phyloP scores from a whole-genome alignment of 2,797 vertebrate species.

The Spatula clypeata region DNA sequence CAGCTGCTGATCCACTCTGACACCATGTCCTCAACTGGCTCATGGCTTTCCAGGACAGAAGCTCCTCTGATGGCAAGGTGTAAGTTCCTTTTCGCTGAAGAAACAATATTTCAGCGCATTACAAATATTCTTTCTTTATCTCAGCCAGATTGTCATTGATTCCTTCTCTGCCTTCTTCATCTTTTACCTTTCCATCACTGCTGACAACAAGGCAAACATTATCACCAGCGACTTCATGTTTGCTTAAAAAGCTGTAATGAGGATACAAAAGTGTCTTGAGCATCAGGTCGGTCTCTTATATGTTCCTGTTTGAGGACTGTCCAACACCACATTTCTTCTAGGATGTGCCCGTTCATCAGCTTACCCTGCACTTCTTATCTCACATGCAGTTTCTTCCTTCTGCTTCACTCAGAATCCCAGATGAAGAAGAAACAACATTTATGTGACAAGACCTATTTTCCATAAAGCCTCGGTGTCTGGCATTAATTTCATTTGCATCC shows the following conservation, averaged over 20 bases:
- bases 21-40: not conserved
- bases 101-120: not conserved
- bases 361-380: not conserved
- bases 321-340: not conserved
- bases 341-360: not conserved
- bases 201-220: not conserved
- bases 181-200: not conserved
- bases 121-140: not conserved
- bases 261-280: not conserved
- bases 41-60: not conserved
- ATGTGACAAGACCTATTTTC: not conserved
- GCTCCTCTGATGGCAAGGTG: not conserved
- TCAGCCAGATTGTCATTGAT: not conserved
- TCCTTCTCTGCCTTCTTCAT: not conserved
- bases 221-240: not conserved
- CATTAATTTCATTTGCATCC: not conserved
- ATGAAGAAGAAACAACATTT: not conserved
- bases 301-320: not conserved
- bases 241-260: not conserved
- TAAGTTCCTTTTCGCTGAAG: not conserved
- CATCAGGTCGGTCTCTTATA: not conserved
- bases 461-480: not conserved
- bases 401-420: not conserved
- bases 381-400: not conserved
- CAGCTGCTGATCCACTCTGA: not conserved